phyloP scores from a whole-genome alignment of 2,888 invertebrate species.

The Brenthis daphne region DNA sequence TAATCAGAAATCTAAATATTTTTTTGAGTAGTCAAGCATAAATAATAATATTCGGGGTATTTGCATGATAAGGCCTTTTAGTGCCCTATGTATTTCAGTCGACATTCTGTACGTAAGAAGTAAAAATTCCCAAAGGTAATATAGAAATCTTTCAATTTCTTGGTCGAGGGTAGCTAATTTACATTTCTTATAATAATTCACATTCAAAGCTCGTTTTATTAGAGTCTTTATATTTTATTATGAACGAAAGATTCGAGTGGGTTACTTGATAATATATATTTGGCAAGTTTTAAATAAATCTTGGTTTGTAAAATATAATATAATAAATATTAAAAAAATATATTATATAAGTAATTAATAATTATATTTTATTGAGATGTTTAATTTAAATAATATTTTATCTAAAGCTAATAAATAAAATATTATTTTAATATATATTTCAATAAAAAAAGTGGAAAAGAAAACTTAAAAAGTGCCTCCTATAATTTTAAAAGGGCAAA shows the following conservation, averaged over 20 bases:
- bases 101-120: not conserved
- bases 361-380: too few species aligned
- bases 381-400: too few species aligned
- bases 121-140: constrained; percentile 23
- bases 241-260: not conserved
- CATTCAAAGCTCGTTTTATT: constrained; percentile 18
- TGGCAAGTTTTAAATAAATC: too few species aligned
- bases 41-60: constrained; percentile 7
- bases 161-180: constrained; percentile 5
- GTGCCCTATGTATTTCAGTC: not conserved
- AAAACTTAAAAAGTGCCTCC: too few species aligned
- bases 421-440: too few species aligned
- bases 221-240: constrained; percentile 6
- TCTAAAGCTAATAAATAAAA: too few species aligned
- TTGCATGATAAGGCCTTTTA: not conserved
- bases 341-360: too few species aligned
- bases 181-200: constrained; percentile 25
- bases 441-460: too few species aligned
- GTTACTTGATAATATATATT: too few species aligned
- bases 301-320: too few species aligned
- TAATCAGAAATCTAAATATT: not conserved
- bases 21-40: constrained; percentile 6
- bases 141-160: constrained; percentile 21
- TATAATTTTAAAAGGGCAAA: not conserved
- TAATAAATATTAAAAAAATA: too few species aligned